phyloP scores from a whole-genome alignment of 2,113 vertebrate genomes.

The Plestiodon gilberti region DNA sequence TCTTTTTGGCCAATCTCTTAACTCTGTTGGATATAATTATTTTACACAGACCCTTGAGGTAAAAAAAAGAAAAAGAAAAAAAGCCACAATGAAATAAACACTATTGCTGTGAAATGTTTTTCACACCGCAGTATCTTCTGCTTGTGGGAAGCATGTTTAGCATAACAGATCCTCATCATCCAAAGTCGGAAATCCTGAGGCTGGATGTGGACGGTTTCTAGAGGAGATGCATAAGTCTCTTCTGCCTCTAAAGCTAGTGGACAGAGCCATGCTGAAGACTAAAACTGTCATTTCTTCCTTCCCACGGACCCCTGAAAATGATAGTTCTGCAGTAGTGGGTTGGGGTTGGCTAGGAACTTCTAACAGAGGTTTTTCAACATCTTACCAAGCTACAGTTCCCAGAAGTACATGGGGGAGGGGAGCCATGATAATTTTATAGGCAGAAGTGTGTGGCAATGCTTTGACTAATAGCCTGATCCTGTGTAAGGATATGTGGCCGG shows the following conservation, averaged over 20 bases:
- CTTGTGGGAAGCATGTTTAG: not conserved
- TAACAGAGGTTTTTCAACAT: not conserved
- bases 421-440: not conserved
- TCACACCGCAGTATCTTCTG: not conserved
- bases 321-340: too few species aligned
- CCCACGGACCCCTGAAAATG: not conserved
- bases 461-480: too few species aligned
- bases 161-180: not conserved
- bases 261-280: not conserved
- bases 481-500: too few species aligned
- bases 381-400: not conserved
- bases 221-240: not conserved
- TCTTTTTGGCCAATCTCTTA: not conserved
- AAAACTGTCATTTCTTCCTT: not conserved
- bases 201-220: not conserved
- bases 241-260: not conserved
- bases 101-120: not conserved
- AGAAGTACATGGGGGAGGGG: not conserved
- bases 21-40: conserved; percentile 39
- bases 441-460: too few species aligned
- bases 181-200: too few species aligned
- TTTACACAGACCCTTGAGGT: conserved; percentile 22
- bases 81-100: not conserved
- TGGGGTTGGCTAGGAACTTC: not conserved
- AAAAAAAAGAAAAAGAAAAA: conserved; percentile 3